Conservation (phyloP, 2,888 invertebrate genomes). For the Meiosimyza platycephala region DNA sequence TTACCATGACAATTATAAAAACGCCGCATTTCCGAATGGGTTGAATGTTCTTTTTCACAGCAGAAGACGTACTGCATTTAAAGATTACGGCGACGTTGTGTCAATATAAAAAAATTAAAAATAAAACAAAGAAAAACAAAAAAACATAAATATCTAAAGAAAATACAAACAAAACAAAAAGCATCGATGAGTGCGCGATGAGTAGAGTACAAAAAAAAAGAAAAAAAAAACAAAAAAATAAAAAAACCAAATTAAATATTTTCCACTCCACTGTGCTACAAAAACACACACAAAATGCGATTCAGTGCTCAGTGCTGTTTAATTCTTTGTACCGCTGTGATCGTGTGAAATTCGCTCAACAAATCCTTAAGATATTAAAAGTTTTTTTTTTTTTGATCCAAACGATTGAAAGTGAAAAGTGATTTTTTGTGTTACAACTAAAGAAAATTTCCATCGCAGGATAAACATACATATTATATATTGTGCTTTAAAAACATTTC, state of each 20-base stretch:
- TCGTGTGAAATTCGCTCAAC: conserved; percentile 30
- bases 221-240: conserved; percentile 10
- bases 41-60: conserved; percentile 2
- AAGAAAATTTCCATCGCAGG: too few relatives aligned
- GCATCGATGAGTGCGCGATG: not conserved
- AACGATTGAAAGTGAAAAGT: too few relatives aligned
- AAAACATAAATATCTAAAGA: conserved; percentile 8
- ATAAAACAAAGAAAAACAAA: conserved; percentile 3
- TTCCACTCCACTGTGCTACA: conserved; percentile 24
- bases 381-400: too few relatives aligned
- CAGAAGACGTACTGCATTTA: not conserved
- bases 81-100: conserved; percentile 11
- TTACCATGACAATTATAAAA: too few relatives aligned
- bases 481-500: too few relatives aligned
- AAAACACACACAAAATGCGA: conserved; percentile 23
- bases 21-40: too few relatives aligned
- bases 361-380: not conserved
- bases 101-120: conserved; percentile 2
- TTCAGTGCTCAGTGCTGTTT: conserved; percentile 44
- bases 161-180: conserved; percentile 8
- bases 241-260: conserved; percentile 24
- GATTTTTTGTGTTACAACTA: too few relatives aligned
- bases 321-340: conserved; percentile 45
- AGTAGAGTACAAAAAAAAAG: not conserved
- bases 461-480: too few relatives aligned